Evolutionary conservation across 2,888 invertebrate genomes (phyloP).

Genomic region (Stenoptilia bipunctidactyla): DNA sequence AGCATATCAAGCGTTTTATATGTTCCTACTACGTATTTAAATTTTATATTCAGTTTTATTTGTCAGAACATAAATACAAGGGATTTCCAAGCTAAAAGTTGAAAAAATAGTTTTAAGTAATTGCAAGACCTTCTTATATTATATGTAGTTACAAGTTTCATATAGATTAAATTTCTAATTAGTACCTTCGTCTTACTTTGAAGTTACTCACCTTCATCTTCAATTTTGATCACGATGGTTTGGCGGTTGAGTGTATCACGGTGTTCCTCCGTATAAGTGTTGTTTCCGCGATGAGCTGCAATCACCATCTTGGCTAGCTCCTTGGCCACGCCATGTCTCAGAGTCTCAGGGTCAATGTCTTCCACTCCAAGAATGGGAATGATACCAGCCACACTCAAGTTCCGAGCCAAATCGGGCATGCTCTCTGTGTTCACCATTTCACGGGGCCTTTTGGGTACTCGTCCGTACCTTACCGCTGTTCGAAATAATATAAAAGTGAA

Average conservation of each 20-base stretch:
- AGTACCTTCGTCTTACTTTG: too few relatives aligned
- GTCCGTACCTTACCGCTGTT: slow-evolving; percentile 95
- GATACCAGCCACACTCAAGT: slow-evolving; percentile 14
- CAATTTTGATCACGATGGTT: slow-evolving; percentile 23
- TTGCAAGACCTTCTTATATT: too few relatives aligned
- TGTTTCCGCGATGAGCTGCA: slow-evolving; percentile 86
- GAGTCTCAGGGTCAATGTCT: slow-evolving; percentile 20
- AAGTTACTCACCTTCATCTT: slow-evolving; percentile 28
- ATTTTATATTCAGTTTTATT: too few relatives aligned
- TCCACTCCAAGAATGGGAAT: slow-evolving; percentile 18
- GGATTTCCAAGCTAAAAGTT: too few relatives aligned
- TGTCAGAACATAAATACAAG: too few relatives aligned
- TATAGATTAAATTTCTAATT: too few relatives aligned
- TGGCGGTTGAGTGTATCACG: slow-evolving; percentile 50
- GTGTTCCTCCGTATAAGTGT: slow-evolving; percentile 89
- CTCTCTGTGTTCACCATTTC: slow-evolving; percentile 59
- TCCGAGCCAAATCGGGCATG: slow-evolving; percentile 17
- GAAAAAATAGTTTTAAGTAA: too few relatives aligned
- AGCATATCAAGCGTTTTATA: too few relatives aligned
- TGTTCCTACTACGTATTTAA: too few relatives aligned
- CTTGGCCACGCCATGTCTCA: slow-evolving; percentile 26
- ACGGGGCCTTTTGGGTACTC: slow-evolving; percentile 93
- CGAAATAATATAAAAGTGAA: too few relatives aligned
- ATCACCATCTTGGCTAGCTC: slow-evolving; percentile 62
- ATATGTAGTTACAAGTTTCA: too few relatives aligned